A percentile compares a stretch with the other conserved stretches of the same genome.
Evolutionary conservation across 2,888 invertebrate species (phyloP).

Genomic region (Rhyacophila evoluta): DNA sequence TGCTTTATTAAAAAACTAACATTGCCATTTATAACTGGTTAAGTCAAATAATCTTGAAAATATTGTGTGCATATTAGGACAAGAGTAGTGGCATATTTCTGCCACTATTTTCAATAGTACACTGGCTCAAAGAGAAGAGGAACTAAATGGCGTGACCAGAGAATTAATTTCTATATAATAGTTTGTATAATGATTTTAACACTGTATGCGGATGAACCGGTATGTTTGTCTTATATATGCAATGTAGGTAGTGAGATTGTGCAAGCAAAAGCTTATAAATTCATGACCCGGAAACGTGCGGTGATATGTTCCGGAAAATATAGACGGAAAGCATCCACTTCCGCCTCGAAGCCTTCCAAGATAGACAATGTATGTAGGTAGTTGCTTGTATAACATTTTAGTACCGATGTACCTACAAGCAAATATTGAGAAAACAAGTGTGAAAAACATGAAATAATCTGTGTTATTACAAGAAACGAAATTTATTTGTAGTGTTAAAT

Average conservation of each 20-base stretch:
- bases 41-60: too few relatives aligned
- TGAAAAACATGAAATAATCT: background rate
- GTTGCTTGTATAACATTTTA: background rate
- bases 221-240: background rate
- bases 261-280: conserved; percentile 38
- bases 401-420: too few relatives aligned
- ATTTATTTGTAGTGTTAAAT: too few relatives aligned
- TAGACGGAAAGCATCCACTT: background rate
- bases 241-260: background rate
- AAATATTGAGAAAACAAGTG: background rate
- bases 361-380: background rate
- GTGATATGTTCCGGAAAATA: conserved; percentile 32
- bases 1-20: too few relatives aligned
- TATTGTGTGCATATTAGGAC: too few relatives aligned
- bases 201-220: background rate
- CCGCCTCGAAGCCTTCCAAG: background rate
- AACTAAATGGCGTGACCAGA: too few relatives aligned
- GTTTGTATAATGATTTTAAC: background rate
- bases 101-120: too few relatives aligned
- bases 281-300: conserved; percentile 41
- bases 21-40: too few relatives aligned
- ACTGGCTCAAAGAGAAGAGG: too few relatives aligned
- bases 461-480: too few relatives aligned
- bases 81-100: too few relatives aligned
- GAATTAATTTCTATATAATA: too few relatives aligned